Conservation (phyloP, 64 coral and sea anemone species). For the Stichodactyla mertensii region DNA sequence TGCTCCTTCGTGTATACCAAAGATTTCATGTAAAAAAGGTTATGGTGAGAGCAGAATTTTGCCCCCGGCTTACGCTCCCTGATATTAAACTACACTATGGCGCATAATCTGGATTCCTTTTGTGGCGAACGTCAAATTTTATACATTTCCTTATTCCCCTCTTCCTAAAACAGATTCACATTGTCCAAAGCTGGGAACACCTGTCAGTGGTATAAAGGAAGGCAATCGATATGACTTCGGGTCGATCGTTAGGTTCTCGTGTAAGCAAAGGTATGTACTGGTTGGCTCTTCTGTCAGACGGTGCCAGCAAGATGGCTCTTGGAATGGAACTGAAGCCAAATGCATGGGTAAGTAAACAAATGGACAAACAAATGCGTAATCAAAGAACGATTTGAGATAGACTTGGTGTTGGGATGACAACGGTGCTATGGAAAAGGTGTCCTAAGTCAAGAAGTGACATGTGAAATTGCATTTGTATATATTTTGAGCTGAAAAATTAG, state of each 20-base stretch:
- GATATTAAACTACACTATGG: too few species aligned
- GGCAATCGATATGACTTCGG: conserved; percentile 60
- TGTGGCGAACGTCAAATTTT: not conserved
- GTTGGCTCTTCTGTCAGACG: conserved; percentile 47
- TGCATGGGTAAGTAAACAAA: conserved; percentile 55
- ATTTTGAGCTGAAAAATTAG: too few species aligned
- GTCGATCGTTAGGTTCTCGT: conserved; percentile 54
- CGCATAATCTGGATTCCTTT: not conserved
- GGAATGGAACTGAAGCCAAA: conserved; percentile 64
- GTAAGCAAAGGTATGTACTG: conserved; percentile 50
- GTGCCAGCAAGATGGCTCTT: conserved; percentile 46
- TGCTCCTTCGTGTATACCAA: too few species aligned
- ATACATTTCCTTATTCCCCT: not conserved
- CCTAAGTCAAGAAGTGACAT: too few species aligned
- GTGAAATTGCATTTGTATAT: too few species aligned
- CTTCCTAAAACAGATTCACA: conserved; percentile 36
- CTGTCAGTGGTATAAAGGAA: conserved; percentile 51
- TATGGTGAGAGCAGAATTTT: too few species aligned
- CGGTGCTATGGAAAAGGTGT: too few species aligned
- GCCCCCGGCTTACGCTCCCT: too few species aligned
- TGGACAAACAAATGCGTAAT: too few species aligned
- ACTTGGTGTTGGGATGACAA: too few species aligned
- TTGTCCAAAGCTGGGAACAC: conserved; percentile 62
- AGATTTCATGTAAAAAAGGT: too few species aligned
- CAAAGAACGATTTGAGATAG: too few species aligned